Base-by-base conservation (phyloP, 2,113 vertebrate species). In the Grus americana region DNA sequence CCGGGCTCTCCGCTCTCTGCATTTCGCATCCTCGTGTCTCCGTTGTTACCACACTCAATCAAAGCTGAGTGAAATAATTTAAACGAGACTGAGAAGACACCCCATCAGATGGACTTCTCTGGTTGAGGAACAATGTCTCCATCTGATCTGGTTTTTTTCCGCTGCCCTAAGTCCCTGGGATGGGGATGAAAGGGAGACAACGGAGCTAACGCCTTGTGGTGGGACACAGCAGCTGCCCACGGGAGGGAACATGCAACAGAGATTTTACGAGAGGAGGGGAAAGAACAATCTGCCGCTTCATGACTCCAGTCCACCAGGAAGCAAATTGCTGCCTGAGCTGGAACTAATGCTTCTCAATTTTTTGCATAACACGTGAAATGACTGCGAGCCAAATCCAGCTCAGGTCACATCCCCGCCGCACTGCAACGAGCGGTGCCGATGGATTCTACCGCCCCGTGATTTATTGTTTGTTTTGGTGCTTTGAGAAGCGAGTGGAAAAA, bases 401-500 rank as follows among this genome's bases (percentile, higher is more conserved):
- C 61, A 80, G 75, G 83, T 61, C 75, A 63, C 42, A 52, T 68
- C 74, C 52, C 40, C 0, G 0, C 62, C 2, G 1, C 72, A 83
- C 6, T 0, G 0, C 71, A 27, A 27, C 1, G 10, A 93, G 54
- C 52, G 29, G 70, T n/a, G 7, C 55, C 2, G 3, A 55, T 6
- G 67, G 75, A 72, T 2, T 9, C n/a, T 38, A 42, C 70, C 15
- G 3, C 59, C 21, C 73, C 24, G 5, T 42, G 84, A 91, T 70
- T 81, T 90, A 84, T 88, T 52, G 70, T 32, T 87, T 68, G 73
- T 15, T 81, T 47, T 85, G 86, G 52, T 92, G 82, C 88, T 88
- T 65, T 82, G 59, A 90, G 67, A 76, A 83, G 75, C 62, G 52
- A 78, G 54, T 11, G 63, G 63, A 23, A 68, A 46, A 94, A 93